A percentile compares a stretch with the other conserved stretches of the same genome.
phyloP scores from a whole-genome alignment of 2,797 vertebrate species.

The Parauchenoglanis ngamensis region DNA sequence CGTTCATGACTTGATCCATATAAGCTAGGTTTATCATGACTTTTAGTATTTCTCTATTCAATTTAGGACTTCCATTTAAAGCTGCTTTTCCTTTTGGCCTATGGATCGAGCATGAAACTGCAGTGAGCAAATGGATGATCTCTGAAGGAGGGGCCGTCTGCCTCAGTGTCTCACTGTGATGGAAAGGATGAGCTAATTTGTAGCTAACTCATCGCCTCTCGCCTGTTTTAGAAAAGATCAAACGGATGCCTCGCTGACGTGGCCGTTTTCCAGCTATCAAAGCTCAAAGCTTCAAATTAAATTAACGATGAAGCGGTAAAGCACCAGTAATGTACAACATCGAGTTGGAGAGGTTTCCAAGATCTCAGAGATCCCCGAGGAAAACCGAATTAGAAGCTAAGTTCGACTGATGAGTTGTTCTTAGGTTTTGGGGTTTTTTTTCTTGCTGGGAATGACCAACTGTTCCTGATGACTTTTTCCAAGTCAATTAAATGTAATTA shows the following conservation, averaged over 20 bases:
- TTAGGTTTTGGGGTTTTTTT: background rate
- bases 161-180: conserved; percentile 14
- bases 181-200: conserved; percentile 50
- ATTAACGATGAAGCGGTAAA: conserved; percentile 56
- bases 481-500: conserved; percentile 51
- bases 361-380: background rate
- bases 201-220: conserved; percentile 30
- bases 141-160: conserved; percentile 37
- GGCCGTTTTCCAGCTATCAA: conserved; percentile 36
- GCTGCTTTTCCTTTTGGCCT: conserved; percentile 7
- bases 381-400: conserved; percentile 6
- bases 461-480: background rate
- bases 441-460: background rate
- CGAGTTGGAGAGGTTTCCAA: conserved; percentile 26
- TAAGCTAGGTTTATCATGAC: conserved; percentile 30
- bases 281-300: conserved; percentile 50
- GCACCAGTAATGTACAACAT: conserved; percentile 37
- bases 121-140: conserved; percentile 29
- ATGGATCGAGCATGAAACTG: conserved; percentile 7
- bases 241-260: conserved; percentile 32
- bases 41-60: conserved; percentile 26
- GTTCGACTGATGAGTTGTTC: conserved; percentile 1
- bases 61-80: conserved; percentile 18
- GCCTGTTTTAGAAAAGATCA: conserved; percentile 51
- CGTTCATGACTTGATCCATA: conserved; percentile 34